phyloP scores from a whole-genome alignment of 2,888 invertebrate genomes.

The Acholoe squamosa region DNA sequence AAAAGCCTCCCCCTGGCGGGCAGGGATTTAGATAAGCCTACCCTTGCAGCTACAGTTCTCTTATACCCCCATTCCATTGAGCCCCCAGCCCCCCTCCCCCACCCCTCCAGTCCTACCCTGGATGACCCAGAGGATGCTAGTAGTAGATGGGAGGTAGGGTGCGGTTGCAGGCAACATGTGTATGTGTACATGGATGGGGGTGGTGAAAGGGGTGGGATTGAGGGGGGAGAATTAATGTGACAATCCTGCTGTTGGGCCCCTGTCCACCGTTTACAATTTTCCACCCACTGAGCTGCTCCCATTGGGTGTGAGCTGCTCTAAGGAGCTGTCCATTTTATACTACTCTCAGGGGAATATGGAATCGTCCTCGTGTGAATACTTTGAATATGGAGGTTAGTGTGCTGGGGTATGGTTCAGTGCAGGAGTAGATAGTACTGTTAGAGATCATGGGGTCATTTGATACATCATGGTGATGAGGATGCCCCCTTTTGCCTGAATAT shows the following conservation, averaged over 20 bases:
- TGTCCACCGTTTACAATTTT: slow-evolving; percentile 48
- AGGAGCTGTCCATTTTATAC: slow-evolving; percentile 39
- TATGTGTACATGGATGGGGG: background rate
- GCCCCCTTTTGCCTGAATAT: too few relatives aligned
- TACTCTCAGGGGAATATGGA: background rate
- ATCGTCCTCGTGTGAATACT: too few relatives aligned
- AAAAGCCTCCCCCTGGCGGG: background rate
- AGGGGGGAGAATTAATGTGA: slow-evolving; percentile 48
- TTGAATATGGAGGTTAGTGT: background rate
- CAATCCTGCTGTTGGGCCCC: background rate
- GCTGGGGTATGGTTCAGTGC: background rate
- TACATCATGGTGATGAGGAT: background rate
- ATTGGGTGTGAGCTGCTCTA: background rate
- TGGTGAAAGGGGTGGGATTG: background rate
- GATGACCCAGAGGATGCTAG: background rate
- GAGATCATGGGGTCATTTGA: background rate
- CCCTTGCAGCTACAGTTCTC: background rate
- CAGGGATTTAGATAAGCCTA: slow-evolving; percentile 40
- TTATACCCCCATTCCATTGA: slow-evolving; percentile 12
- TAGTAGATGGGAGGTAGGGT: background rate
- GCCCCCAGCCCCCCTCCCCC: background rate
- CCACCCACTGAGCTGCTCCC: slow-evolving; percentile 32
- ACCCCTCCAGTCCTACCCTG: background rate
- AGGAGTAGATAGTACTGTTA: background rate
- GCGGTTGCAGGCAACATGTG: background rate